These are phyloP conservation scores for Cataglyphis livida DNA, from an alignment of 2,888 invertebrate species.

Conservation along the genomic window DNA sequence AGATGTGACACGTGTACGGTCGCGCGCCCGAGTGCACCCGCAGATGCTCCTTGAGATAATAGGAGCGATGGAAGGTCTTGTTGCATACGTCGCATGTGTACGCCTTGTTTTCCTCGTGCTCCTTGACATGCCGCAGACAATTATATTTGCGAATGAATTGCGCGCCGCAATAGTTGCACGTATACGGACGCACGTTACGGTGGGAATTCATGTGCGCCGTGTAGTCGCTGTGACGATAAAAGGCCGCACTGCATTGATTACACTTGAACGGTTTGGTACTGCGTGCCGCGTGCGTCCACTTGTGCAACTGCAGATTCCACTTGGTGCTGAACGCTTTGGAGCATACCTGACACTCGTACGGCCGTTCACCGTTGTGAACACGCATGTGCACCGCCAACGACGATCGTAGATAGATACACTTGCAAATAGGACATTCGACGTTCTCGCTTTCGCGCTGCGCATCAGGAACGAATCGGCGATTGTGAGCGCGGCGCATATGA, in stretches of 20 bases:
- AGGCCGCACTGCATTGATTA: constrained; percentile 93
- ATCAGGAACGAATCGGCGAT: constrained; percentile 90
- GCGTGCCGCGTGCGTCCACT: constrained; percentile 95
- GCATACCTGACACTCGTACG: constrained; percentile 93
- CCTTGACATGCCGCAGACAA: constrained; percentile 93
- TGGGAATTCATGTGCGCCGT: constrained; percentile 95
- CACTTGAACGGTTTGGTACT: constrained; percentile 95
- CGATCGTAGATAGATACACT: constrained; percentile 91
- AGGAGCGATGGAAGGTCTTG: constrained; percentile 94
- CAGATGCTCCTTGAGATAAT: constrained; percentile 95
- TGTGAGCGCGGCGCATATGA: constrained; percentile 93
- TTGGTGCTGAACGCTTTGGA: constrained; percentile 95
- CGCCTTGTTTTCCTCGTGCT: constrained; percentile 93
- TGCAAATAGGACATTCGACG: constrained; percentile 92
- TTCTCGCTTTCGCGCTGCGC: constrained; percentile 89
- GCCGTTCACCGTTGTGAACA: constrained; percentile 91
- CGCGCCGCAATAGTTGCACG: constrained; percentile 96
- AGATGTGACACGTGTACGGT: constrained; percentile 94
- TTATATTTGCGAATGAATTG: constrained; percentile 96
- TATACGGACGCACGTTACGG: constrained; percentile 93
- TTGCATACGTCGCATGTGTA: constrained; percentile 92
- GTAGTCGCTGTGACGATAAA: constrained; percentile 93
- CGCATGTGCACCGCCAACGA: constrained; percentile 93
- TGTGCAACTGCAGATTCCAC: constrained; percentile 95
- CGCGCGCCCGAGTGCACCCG: constrained; percentile 93